Conservation (phyloP, 1,140 invertebrate genomes). For the Philotrypesis tridentata region DNA sequence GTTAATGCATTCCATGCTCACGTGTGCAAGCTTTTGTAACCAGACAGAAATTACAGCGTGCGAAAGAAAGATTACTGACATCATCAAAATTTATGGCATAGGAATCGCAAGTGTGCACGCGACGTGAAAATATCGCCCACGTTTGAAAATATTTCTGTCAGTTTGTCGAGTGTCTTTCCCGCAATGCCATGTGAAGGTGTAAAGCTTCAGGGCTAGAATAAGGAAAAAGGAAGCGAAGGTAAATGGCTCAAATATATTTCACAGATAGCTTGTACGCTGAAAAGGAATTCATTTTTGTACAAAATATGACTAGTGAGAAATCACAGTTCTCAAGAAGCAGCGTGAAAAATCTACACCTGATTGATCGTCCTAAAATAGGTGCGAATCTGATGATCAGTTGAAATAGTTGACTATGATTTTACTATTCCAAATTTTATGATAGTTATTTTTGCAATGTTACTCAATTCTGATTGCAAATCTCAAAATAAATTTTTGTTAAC, state of each 20-base stretch:
- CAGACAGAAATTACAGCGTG: neutral
- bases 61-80: neutral
- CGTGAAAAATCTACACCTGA: neutral
- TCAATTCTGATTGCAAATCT: too few relatives aligned
- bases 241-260: constrained; percentile 18
- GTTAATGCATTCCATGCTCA: too few relatives aligned
- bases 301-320: constrained; percentile 7
- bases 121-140: constrained; percentile 24
- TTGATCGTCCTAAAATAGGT: neutral
- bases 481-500: too few relatives aligned
- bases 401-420: too few relatives aligned
- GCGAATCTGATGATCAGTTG: neutral
- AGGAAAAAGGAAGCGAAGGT: neutral
- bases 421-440: too few relatives aligned
- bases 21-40: neutral
- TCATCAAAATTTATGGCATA: neutral
- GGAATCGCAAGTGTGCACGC: neutral
- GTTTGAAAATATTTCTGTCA: constrained; percentile 20
- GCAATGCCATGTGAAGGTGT: neutral
- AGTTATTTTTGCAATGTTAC: too few relatives aligned
- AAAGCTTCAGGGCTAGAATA: neutral
- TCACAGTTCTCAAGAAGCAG: neutral
- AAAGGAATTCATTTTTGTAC: constrained; percentile 25
- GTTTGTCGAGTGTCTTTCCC: constrained; percentile 2
- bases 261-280: constrained; percentile 6